phyloP scores from a whole-genome alignment of 2,113 vertebrate genomes.

The Sorex araneus region DNA sequence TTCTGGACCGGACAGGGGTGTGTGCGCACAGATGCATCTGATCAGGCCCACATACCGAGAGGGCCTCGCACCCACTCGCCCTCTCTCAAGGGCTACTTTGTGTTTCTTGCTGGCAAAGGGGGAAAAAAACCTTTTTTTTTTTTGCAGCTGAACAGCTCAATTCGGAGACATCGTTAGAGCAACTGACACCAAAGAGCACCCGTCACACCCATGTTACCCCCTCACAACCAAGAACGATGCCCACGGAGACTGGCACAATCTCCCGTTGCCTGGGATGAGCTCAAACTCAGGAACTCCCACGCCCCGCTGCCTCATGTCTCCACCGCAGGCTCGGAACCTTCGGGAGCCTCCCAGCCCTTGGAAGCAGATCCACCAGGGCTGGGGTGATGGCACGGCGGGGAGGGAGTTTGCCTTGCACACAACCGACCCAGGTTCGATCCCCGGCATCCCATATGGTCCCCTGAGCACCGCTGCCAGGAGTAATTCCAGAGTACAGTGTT shows the following conservation, averaged over 20 bases:
- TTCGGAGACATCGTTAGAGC: slow-evolving; percentile 41
- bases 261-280: neutral
- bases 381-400: no score
- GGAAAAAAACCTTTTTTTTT: slow-evolving; percentile 64
- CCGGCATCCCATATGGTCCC: no score
- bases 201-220: neutral
- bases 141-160: slow-evolving; percentile 72
- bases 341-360: neutral
- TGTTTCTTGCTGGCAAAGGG: slow-evolving; percentile 84
- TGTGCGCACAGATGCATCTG: neutral
- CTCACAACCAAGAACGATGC: neutral
- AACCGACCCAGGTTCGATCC: no score
- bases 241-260: neutral
- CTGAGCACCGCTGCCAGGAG: no score
- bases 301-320: neutral
- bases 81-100: slow-evolving; percentile 88
- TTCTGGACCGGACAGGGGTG: slow-evolving; percentile 26
- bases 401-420: no score
- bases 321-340: neutral
- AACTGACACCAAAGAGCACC: slow-evolving; percentile 59
- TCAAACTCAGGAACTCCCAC: neutral
- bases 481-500: no score
- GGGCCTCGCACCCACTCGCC: slow-evolving; percentile 19
- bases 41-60: slow-evolving; percentile 12
- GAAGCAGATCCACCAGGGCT: neutral